phyloP scores from a whole-genome alignment of 2,888 invertebrate genomes.

The Notodromas monacha region DNA sequence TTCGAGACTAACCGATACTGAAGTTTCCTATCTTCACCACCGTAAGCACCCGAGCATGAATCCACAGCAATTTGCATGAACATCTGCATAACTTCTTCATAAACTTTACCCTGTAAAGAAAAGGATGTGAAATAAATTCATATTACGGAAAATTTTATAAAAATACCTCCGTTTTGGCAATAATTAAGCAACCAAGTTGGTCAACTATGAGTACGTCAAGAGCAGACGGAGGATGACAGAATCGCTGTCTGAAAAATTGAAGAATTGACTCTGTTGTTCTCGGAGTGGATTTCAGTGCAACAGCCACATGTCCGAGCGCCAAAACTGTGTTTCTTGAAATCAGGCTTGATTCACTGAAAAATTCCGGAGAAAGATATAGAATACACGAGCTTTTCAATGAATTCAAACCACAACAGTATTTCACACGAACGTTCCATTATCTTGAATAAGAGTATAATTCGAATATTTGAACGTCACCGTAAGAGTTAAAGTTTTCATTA shows the following conservation, averaged over 20 bases:
- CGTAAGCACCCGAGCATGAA: conserved; percentile 41
- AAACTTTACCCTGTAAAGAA: conserved; percentile 22
- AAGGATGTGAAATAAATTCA: conserved; percentile 13
- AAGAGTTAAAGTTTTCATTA: no score
- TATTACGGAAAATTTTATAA: conserved; percentile 7
- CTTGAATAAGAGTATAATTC: no score
- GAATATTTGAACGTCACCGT: no score
- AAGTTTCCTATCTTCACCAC: conserved; percentile 24
- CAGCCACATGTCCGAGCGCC: conserved; percentile 85
- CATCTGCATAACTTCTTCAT: conserved; percentile 91
- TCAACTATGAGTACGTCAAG: conserved; percentile 81
- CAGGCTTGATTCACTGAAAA: conserved; percentile 46
- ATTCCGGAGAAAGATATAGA: conserved; percentile 9
- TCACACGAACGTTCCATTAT: no score
- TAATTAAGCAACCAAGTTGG: conserved; percentile 88
- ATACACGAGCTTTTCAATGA: not conserved
- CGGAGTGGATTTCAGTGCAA: conserved; percentile 62
- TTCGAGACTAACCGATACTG: conserved; percentile 19
- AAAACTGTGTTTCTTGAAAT: conserved; percentile 89
- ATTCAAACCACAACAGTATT: not conserved
- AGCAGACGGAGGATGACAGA: conserved; percentile 67
- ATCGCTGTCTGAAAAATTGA: conserved; percentile 76
- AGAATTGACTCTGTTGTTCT: conserved; percentile 78
- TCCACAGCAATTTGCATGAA: conserved; percentile 81
- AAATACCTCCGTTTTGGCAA: conserved; percentile 32